Conservation (phyloP, 1,140 invertebrate species). For the Plodia interpunctella region DNA sequence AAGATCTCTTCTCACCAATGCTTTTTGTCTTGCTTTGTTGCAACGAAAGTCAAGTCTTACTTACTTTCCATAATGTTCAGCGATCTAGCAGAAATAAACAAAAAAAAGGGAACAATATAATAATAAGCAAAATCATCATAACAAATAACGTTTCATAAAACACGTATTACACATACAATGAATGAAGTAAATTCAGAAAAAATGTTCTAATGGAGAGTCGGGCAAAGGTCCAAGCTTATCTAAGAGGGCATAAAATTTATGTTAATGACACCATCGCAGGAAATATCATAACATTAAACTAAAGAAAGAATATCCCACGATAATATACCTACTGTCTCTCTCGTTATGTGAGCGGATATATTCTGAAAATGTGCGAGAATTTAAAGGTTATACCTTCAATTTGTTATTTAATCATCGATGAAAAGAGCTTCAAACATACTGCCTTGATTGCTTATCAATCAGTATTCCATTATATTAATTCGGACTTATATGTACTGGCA, state of each 20-base stretch:
- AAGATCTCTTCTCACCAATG: too few species aligned
- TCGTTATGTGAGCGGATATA: conserved; percentile 33
- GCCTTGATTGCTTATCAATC: too few species aligned
- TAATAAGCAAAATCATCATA: conserved; percentile 12
- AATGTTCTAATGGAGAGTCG: conserved; percentile 37
- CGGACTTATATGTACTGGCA: too few species aligned
- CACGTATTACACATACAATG: conserved; percentile 23
- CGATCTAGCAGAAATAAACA: neutral
- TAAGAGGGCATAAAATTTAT: conserved; percentile 49
- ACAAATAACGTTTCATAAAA: conserved; percentile 17
- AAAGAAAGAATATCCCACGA: conserved; percentile 32
- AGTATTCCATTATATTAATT: too few species aligned
- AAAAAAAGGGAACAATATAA: neutral
- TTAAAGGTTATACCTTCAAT: too few species aligned
- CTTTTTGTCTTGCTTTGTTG: too few species aligned
- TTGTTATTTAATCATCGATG: too few species aligned
- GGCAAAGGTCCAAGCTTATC: conserved; percentile 44
- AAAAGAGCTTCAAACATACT: too few species aligned
- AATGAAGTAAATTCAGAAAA: conserved; percentile 30
- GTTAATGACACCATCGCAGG: conserved; percentile 39
- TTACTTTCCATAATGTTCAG: neutral
- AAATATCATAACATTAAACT: conserved; percentile 40
- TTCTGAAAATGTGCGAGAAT: conserved; percentile 11
- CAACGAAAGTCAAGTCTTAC: too few species aligned
- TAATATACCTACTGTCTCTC: conserved; percentile 26